Evolutionary conservation across 2,113 vertebrate species (phyloP), one percentile per base, ranked within the genome.

Genomic region (Eublepharis macularius): DNA sequence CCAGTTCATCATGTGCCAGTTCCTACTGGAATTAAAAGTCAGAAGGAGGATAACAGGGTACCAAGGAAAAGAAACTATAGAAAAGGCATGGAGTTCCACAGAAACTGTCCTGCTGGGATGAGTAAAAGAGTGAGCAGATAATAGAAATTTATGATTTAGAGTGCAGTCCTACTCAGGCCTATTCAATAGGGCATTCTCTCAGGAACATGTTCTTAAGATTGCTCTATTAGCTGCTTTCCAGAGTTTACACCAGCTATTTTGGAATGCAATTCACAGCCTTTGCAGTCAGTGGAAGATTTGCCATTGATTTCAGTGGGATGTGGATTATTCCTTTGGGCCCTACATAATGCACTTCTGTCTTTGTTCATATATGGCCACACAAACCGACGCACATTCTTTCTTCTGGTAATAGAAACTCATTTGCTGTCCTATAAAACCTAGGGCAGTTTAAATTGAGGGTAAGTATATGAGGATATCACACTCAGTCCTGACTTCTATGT

Each of bases 11-110:
- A 63, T 51, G 16, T 83, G 36, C 83, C 72, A 80, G 21, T 82
- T 84, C 10, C 1, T 45, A 11, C 13, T 87, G 88, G 4, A 82
- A 11, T 26, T 82, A 81, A 74, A 81, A 72, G 41, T 73, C 51
- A 49, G 54, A 82, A 69, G 80, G 36, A 86, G 76, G 36, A 60
- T 57, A 57, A 63, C 75, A 85, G 74, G 39, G 34, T 76, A 91
- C 74, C 34, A 83, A 76, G 41, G 84, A 88, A 75, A 21, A 41
- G 3, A 26, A 34, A 24, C 1, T 32, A 3, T 2, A 16, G 47
- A 65, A 63, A 26, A 12, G 32, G 19, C 12, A 51, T 6, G 12
- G 3, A 10, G 16, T 24, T 39, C n/a, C 34, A 51, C 5, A 70
- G n/a, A 19, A 70, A 34, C 34, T 14, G 34, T 34, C 34, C 68